A percentile compares a stretch with the other conserved stretches of the same genome.
These are phyloP conservation scores for Cordylochernes scorpioides DNA, from an alignment of 2,888 invertebrate genomes.

Conservation along the genomic window DNA sequence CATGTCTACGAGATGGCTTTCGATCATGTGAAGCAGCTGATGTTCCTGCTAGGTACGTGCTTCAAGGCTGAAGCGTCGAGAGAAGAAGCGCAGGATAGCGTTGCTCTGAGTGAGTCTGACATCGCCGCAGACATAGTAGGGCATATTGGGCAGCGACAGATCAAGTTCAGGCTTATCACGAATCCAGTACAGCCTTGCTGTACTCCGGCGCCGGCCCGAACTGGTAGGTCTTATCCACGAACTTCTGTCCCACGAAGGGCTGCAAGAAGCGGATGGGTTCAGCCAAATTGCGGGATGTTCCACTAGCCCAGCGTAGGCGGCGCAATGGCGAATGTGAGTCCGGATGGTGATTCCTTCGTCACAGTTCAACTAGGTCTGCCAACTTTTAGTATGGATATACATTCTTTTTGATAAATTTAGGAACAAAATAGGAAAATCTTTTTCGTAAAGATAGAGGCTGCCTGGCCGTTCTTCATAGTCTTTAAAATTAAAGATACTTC, in stretches of 20 bases:
- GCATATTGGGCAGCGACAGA: slow-evolving; percentile 22
- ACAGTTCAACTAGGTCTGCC: too few species aligned
- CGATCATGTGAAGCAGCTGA: slow-evolving; percentile 7
- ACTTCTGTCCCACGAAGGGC: slow-evolving; percentile 22
- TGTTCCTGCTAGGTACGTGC: slow-evolving; percentile 7
- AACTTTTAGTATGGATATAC: too few species aligned
- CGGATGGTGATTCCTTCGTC: too few species aligned
- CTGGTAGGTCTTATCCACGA: slow-evolving; percentile 24
- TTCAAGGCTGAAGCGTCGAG: too few species aligned
- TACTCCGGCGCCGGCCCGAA: slow-evolving; percentile 22
- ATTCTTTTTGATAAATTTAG: too few species aligned
- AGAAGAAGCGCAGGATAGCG: slow-evolving; percentile 14
- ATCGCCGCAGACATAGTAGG: slow-evolving; percentile 22
- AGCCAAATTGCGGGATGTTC: slow-evolving; percentile 13
- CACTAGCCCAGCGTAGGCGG: slow-evolving; percentile 15
- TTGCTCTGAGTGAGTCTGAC: slow-evolving; percentile 20
- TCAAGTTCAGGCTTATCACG: slow-evolving; percentile 15
- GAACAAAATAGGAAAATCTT: too few species aligned
- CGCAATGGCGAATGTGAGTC: too few species aligned
- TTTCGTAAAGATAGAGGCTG: too few species aligned
- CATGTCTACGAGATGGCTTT: slow-evolving; percentile 11
- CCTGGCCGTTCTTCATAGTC: too few species aligned
- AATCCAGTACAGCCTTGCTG: too few species aligned
- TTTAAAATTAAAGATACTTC: too few species aligned
- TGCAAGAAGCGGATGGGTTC: slow-evolving; percentile 21